phyloP scores from a whole-genome alignment of 2,888 invertebrate genomes.

The Sisyra terminalis region DNA sequence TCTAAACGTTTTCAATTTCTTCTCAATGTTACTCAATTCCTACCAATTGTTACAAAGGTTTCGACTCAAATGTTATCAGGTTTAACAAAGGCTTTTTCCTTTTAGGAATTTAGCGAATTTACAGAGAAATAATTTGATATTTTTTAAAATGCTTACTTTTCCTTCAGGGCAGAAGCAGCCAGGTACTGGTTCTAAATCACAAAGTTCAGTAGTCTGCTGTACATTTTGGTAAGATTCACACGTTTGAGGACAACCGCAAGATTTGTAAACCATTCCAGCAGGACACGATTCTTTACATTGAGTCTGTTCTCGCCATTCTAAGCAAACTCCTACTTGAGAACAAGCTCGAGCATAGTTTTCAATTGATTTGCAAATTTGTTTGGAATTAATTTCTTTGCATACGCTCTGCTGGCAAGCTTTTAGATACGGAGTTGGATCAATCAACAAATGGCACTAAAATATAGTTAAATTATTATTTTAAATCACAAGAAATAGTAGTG shows the following conservation, averaged over 20 bases:
- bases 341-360: constrained; percentile 62
- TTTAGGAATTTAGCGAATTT: background rate
- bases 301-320: constrained; percentile 46
- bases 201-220: constrained; percentile 26
- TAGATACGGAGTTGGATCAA: constrained; percentile 50
- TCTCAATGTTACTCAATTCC: no score
- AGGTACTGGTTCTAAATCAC: constrained; percentile 37
- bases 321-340: constrained; percentile 48
- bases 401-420: constrained; percentile 52
- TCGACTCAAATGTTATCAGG: no score
- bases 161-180: constrained; percentile 76
- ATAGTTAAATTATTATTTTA: constrained; percentile 8
- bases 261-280: constrained; percentile 29
- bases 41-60: no score
- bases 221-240: constrained; percentile 42
- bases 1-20: no score
- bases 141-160: constrained; percentile 28
- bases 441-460: constrained; percentile 51
- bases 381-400: constrained; percentile 28
- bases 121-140: background rate
- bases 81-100: no score
- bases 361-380: constrained; percentile 42
- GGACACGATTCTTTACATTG: constrained; percentile 50
- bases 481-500: background rate
- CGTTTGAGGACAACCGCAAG: constrained; percentile 45